Percentiles rank a stretch among this genome's conserved stretches.
phyloP scores from a whole-genome alignment of 1,140 invertebrate species.

The Brachionus asplanchnoidis region DNA sequence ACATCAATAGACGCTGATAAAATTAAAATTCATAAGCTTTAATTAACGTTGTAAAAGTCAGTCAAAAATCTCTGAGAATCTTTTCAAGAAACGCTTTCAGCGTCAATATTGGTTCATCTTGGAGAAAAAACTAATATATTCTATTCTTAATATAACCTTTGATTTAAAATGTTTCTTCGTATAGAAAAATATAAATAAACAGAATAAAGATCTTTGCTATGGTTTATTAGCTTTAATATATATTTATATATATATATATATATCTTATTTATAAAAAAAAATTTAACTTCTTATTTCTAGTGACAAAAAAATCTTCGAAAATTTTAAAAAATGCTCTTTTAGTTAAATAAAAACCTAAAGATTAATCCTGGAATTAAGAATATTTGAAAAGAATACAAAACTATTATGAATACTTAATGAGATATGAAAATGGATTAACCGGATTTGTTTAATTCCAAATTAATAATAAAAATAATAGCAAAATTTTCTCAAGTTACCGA shows the following conservation, averaged over 20 bases:
- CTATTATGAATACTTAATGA: neutral
- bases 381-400: neutral
- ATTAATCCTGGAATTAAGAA: neutral
- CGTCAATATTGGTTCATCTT: neutral
- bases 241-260: neutral
- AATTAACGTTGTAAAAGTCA: neutral
- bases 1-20: neutral
- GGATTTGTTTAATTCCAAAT: neutral
- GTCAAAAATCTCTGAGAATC: neutral
- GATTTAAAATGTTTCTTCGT: neutral
- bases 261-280: neutral
- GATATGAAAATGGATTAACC: neutral
- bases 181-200: neutral
- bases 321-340: neutral
- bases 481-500: neutral
- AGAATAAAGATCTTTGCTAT: neutral
- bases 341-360: neutral
- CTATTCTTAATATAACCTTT: neutral
- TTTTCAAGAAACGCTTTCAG: neutral
- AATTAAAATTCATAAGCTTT: neutral
- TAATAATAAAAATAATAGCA: neutral
- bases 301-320: neutral
- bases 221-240: neutral
- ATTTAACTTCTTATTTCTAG: neutral
- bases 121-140: neutral